A percentile compares a stretch with the other conserved stretches of the same genome.
phyloP scores from a whole-genome alignment of 2,113 vertebrate species.

The Caranx melampygus region DNA sequence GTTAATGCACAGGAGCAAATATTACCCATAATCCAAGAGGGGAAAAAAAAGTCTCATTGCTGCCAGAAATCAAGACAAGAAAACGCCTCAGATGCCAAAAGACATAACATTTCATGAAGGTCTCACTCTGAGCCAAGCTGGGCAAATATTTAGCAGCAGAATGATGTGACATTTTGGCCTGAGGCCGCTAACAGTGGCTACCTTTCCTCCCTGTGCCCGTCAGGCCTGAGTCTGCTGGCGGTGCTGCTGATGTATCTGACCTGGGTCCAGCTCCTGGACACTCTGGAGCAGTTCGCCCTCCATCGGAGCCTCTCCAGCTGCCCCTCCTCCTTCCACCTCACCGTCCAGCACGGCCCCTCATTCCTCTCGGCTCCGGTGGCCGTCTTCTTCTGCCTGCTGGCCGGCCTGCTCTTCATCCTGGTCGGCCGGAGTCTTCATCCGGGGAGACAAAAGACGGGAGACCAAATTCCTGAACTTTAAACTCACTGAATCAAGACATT shows the following conservation, averaged over 20 bases:
- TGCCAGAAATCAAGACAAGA: too few relatives aligned
- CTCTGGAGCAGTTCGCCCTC: conserved; percentile 86
- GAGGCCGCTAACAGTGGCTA: neutral
- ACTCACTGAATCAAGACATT: neutral
- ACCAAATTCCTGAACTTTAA: neutral
- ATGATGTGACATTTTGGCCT: neutral
- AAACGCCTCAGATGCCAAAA: too few relatives aligned
- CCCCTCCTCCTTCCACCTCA: conserved; percentile 76
- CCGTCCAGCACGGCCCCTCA: conserved; percentile 46
- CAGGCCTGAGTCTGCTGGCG: conserved; percentile 86
- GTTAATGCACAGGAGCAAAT: too few relatives aligned
- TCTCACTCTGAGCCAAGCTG: too few relatives aligned
- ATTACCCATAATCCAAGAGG: too few relatives aligned
- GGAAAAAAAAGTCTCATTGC: too few relatives aligned
- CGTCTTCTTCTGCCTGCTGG: conserved; percentile 59
- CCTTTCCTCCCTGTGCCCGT: conserved; percentile 16
- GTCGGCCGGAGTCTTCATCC: neutral
- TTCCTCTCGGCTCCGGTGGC: conserved; percentile 55
- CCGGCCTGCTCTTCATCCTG: conserved; percentile 53
- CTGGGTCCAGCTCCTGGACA: conserved; percentile 90
- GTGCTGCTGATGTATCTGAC: conserved; percentile 89
- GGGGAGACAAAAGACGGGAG: neutral
- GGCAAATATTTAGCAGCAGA: too few relatives aligned
- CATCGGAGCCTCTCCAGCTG: conserved; percentile 79
- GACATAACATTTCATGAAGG: too few relatives aligned